These are phyloP conservation scores for Anguilla obscura DNA, from an alignment of 2,797 vertebrate species.

Conservation along the genomic window DNA sequence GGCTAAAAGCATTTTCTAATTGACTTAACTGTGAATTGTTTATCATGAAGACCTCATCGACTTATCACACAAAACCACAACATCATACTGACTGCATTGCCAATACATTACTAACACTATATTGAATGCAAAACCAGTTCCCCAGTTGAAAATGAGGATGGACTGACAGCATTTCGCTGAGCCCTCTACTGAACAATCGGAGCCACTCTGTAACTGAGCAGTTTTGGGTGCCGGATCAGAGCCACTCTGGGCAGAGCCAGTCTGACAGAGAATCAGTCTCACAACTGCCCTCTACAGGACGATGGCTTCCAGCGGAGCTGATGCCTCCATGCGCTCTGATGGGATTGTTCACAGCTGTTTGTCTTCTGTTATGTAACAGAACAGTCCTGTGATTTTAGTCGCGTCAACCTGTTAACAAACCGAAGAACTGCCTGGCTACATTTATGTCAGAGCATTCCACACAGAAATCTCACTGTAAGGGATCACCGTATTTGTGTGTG, in stretches of 20 bases:
- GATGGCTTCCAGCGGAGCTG: constrained; percentile 4
- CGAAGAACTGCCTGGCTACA: constrained; percentile 41
- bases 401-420: constrained; percentile 11
- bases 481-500: not conserved
- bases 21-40: too few relatives aligned
- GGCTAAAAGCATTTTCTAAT: too few relatives aligned
- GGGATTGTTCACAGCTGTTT: constrained; percentile 18
- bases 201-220: not conserved
- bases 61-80: not conserved
- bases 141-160: too few relatives aligned
- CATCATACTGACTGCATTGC: not conserved
- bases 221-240: not conserved
- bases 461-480: not conserved
- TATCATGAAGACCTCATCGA: too few relatives aligned
- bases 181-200: not conserved
- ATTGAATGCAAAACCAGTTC: not conserved
- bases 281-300: not conserved
- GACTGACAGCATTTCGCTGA: not conserved
- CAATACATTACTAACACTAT: not conserved
- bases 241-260: not conserved
- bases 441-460: constrained; percentile 19
- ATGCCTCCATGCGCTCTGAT: constrained; percentile 15
- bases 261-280: not conserved
- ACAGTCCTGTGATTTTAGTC: constrained; percentile 24
- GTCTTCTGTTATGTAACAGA: constrained; percentile 15